These are phyloP conservation scores for Anarrhichthys ocellatus DNA, from an alignment of 2,113 vertebrate species.

Conservation along the genomic window DNA sequence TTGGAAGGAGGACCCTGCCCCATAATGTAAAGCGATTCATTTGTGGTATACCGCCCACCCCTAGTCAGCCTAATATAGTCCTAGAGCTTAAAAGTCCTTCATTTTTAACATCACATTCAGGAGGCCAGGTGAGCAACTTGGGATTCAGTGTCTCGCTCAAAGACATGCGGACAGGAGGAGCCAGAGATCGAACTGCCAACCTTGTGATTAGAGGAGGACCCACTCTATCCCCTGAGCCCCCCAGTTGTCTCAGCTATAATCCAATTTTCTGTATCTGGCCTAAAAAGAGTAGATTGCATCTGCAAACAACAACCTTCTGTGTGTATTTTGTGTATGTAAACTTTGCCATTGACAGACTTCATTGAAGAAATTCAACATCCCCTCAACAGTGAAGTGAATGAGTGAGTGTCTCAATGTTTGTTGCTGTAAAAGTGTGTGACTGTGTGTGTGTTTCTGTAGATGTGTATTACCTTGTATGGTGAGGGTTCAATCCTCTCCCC, in stretches of 20 bases:
- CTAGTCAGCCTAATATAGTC: neutral
- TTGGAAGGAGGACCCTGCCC: too few species aligned
- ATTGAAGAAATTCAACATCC: neutral
- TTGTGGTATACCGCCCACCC: neutral
- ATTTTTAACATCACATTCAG: neutral
- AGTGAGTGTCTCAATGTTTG: neutral
- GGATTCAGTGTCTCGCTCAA: too few species aligned
- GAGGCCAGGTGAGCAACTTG: too few species aligned
- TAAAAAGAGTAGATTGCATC: neutral
- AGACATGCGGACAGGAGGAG: too few species aligned
- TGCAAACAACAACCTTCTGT: neutral
- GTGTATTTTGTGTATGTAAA: neutral
- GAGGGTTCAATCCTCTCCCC: slow-evolving; percentile 94
- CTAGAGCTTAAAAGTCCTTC: neutral
- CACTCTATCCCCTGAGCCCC: neutral
- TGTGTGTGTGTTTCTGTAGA: neutral
- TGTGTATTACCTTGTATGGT: slow-evolving; percentile 89
- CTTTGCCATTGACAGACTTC: neutral
- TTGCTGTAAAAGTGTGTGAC: neutral
- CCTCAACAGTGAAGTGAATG: neutral
- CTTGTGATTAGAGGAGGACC: neutral
- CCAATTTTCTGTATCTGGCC: neutral
- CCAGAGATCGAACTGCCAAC: neutral
- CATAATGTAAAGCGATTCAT: neutral
- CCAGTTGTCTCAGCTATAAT: neutral